A percentile compares a stretch with the other conserved stretches of the same genome.
These are phyloP conservation scores for Drosophila trapezifrons DNA, from an alignment of 1,140 invertebrate species.

Conservation along the genomic window DNA sequence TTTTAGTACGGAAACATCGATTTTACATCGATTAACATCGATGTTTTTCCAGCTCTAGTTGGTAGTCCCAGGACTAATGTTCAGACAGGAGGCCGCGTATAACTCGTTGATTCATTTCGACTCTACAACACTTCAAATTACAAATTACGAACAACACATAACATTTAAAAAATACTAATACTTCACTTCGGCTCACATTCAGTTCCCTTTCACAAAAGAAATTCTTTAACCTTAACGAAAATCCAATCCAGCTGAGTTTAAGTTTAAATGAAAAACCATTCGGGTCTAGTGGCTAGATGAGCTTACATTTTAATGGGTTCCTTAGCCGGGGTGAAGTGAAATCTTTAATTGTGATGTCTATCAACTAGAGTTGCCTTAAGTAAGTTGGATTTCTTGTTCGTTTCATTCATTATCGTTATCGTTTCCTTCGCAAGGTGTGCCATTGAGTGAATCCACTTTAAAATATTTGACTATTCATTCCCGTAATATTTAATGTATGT, in stretches of 20 bases:
- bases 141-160: slow-evolving; percentile 62
- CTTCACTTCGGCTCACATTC: slow-evolving; percentile 28
- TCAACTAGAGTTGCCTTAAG: slow-evolving; percentile 52
- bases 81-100: slow-evolving; percentile 32
- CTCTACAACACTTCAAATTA: slow-evolving; percentile 51
- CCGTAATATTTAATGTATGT: slow-evolving; percentile 44
- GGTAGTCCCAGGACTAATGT: background rate
- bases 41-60: too few species aligned
- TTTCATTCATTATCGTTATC: slow-evolving; percentile 20
- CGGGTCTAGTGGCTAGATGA: slow-evolving; percentile 59
- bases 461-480: slow-evolving; percentile 50
- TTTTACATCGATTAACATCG: too few species aligned
- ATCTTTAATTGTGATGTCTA: slow-evolving; percentile 48
- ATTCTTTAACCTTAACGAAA: slow-evolving; percentile 45
- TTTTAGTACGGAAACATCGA: too few species aligned
- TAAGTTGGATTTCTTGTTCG: slow-evolving; percentile 28
- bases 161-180: slow-evolving; percentile 57
- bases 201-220: slow-evolving; percentile 43
- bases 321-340: slow-evolving; percentile 45
- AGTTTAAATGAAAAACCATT: slow-evolving; percentile 34
- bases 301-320: slow-evolving; percentile 60
- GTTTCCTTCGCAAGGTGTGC: slow-evolving; percentile 44
- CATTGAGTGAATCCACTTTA: slow-evolving; percentile 52
- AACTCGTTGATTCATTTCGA: slow-evolving; percentile 45
- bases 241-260: slow-evolving; percentile 33